Percentiles rank a stretch among this genome's conserved stretches.
Conservation (phyloP, 1,140 invertebrate genomes). For the Drosophila leontia region DNA sequence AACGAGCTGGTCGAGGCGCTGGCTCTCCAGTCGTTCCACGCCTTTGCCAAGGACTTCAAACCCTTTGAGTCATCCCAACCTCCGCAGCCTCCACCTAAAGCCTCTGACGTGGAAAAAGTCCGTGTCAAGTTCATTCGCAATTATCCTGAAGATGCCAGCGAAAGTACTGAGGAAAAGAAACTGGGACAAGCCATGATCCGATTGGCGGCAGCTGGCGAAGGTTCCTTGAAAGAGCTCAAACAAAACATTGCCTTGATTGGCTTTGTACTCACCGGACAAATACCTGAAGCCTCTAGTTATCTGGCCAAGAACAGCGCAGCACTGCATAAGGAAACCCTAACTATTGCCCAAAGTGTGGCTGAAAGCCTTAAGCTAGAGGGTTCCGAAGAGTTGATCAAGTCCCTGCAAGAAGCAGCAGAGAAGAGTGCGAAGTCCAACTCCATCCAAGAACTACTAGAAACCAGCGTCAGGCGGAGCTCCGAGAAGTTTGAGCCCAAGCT, state of each 20-base stretch:
- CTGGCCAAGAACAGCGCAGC: slow-evolving; percentile 16
- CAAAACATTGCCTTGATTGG: slow-evolving; percentile 90
- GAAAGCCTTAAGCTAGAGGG: slow-evolving; percentile 29
- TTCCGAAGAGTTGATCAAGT: slow-evolving; percentile 13
- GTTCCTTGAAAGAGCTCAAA: slow-evolving; percentile 54
- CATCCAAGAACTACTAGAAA: slow-evolving; percentile 40
- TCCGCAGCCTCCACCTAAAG: slow-evolving; percentile 40
- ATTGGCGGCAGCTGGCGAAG: slow-evolving; percentile 87
- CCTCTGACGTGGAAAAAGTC: slow-evolving; percentile 87
- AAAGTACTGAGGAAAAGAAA: slow-evolving; percentile 50
- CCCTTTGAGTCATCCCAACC: slow-evolving; percentile 77
- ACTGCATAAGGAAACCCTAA: slow-evolving; percentile 75
- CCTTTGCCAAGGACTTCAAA: slow-evolving; percentile 87
- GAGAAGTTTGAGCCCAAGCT: slow-evolving; percentile 87
- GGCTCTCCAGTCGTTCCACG: slow-evolving; percentile 90
- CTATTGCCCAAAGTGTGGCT: slow-evolving; percentile 72
- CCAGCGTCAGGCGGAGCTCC: slow-evolving; percentile 55
- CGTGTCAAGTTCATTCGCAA: slow-evolving; percentile 93
- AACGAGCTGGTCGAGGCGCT: slow-evolving; percentile 90
- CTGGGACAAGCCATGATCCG: slow-evolving; percentile 66
- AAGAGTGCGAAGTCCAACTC: slow-evolving; percentile 13
- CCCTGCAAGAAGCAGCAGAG: slow-evolving; percentile 23
- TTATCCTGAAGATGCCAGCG: slow-evolving; percentile 95
- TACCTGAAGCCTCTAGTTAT: slow-evolving; percentile 85
- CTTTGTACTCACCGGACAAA: slow-evolving; percentile 89